Conservation (phyloP, 2,888 invertebrate species). For the Brachypterus glaber region DNA sequence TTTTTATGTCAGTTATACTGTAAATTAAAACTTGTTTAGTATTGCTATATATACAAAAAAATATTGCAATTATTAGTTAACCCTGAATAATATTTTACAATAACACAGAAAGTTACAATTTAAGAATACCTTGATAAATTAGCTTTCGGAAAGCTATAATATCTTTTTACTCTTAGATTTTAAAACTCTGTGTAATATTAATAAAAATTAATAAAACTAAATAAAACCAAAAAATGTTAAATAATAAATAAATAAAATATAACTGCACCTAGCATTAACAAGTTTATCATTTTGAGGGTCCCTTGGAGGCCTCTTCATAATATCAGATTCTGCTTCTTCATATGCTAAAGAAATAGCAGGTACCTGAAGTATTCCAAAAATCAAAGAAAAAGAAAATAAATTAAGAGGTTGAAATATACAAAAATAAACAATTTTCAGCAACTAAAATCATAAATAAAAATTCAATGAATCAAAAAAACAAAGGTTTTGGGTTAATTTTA, state of each 20-base stretch:
- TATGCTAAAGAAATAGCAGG: conserved; percentile 89
- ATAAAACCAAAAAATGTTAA: conserved; percentile 11
- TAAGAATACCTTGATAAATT: too few relatives aligned
- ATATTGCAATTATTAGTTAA: too few relatives aligned
- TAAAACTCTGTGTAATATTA: too few relatives aligned
- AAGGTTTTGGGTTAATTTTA: too few relatives aligned
- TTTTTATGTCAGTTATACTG: too few relatives aligned
- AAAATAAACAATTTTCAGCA: neutral
- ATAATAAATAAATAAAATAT: conserved; percentile 20
- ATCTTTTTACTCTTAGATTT: too few relatives aligned
- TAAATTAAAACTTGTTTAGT: too few relatives aligned
- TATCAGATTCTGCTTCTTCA: conserved; percentile 83
- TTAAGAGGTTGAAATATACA: conserved; percentile 10
- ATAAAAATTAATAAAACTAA: conserved; percentile 14
- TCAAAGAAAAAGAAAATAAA: conserved; percentile 21
- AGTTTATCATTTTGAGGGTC: conserved; percentile 84
- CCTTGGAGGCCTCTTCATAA: conserved; percentile 87
- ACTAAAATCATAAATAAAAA: neutral
- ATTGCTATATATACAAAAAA: too few relatives aligned
- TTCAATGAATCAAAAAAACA: too few relatives aligned
- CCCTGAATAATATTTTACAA: too few relatives aligned
- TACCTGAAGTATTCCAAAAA: conserved; percentile 46
- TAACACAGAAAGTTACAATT: too few relatives aligned
- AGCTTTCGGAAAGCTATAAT: too few relatives aligned
- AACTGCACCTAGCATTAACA: conserved; percentile 78